Conservation (phyloP, 2,888 invertebrate species). For the Aethes cnicana region DNA sequence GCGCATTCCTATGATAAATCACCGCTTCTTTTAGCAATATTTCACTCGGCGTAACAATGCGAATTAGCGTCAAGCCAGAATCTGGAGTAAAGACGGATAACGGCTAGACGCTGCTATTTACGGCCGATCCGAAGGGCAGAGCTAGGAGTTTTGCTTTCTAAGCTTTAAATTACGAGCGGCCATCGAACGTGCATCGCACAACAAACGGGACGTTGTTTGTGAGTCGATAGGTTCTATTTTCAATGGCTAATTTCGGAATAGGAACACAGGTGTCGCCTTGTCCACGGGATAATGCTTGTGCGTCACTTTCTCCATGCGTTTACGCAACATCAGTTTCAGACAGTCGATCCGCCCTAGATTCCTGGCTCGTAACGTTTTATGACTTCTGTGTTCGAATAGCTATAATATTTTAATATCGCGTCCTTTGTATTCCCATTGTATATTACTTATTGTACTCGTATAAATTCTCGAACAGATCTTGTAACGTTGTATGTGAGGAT, state of each 20-base stretch:
- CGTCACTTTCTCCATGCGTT: conserved; percentile 52
- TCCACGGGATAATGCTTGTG: conserved; percentile 44
- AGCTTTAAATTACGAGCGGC: conserved; percentile 60
- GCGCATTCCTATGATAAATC: conserved; percentile 27
- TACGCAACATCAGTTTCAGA: conserved; percentile 45
- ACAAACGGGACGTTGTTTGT: conserved; percentile 20
- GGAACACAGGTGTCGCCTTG: conserved; percentile 47
- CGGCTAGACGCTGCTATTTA: conserved; percentile 59
- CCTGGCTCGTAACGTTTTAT: conserved; percentile 33
- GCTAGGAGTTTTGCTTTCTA: conserved; percentile 61
- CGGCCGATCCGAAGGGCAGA: conserved; percentile 50
- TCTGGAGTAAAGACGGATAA: conserved; percentile 65
- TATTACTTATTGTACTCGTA: too few relatives aligned
- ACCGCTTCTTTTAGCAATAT: conserved; percentile 41
- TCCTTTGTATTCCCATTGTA: too few relatives aligned
- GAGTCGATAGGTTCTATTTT: conserved; percentile 25
- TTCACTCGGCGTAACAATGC: conserved; percentile 54
- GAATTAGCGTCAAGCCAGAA: conserved; percentile 58
- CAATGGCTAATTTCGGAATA: conserved; percentile 33
- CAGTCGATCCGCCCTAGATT: conserved; percentile 43
- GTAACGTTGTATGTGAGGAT: too few relatives aligned
- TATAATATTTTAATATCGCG: conserved; percentile 12
- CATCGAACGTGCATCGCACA: conserved; percentile 27
- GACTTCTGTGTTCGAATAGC: conserved; percentile 29
- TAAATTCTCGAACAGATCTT: too few relatives aligned